A percentile compares a stretch with the other conserved stretches of the same genome.
Evolutionary conservation across 1,140 invertebrate genomes (phyloP).

Genomic region (Drosophila seguyi): DNA sequence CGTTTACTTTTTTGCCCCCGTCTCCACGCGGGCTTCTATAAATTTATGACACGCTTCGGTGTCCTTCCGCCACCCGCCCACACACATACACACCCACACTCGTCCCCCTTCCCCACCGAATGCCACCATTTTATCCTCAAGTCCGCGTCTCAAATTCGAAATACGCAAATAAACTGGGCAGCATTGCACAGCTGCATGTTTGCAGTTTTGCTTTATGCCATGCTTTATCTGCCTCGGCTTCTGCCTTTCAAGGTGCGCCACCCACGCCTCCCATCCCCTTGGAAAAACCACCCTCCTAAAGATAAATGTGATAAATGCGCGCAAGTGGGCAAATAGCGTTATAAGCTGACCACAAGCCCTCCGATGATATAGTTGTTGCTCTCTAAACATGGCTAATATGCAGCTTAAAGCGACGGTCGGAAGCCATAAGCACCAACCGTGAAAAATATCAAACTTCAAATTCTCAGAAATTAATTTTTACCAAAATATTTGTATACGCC

Average conservation of each 20-base stretch:
- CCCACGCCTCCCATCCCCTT: not conserved
- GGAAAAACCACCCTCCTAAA: constrained; percentile 42
- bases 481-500: not conserved
- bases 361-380: constrained; percentile 39
- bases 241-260: constrained; percentile 46
- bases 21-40: constrained; percentile 42
- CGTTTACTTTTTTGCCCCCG: constrained; percentile 30
- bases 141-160: constrained; percentile 55
- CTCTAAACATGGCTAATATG: constrained; percentile 41
- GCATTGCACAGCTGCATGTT: constrained; percentile 72
- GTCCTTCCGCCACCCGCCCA: constrained; percentile 20
- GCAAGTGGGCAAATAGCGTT: constrained; percentile 72
- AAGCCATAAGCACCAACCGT: not conserved
- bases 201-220: constrained; percentile 69
- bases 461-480: constrained; percentile 6
- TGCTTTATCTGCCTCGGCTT: constrained; percentile 61
- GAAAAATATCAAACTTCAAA: not conserved
- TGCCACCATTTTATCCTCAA: constrained; percentile 26
- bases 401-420: constrained; percentile 11
- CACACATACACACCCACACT: not conserved
- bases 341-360: constrained; percentile 76
- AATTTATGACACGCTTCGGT: constrained; percentile 58
- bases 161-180: constrained; percentile 70
- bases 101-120: not conserved
- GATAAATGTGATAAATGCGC: constrained; percentile 81